phyloP scores from a whole-genome alignment of 2,797 vertebrate genomes.

The Enteromius argenteus region DNA sequence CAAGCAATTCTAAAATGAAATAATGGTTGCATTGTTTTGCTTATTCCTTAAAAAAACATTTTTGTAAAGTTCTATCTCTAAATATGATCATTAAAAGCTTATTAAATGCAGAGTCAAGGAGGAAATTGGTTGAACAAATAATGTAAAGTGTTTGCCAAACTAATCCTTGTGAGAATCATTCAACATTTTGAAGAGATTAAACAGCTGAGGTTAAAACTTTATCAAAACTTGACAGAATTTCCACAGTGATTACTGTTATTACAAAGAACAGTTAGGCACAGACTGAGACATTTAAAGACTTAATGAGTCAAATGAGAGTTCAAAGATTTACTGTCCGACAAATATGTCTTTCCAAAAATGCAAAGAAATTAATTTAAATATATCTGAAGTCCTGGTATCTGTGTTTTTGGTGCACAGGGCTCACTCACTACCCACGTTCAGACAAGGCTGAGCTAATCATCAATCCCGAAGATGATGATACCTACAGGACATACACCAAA shows the following conservation, averaged over 20 bases:
- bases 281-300: not conserved
- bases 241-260: not conserved
- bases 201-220: not conserved
- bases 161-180: not conserved
- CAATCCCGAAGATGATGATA: conserved; percentile 66
- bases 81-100: not conserved
- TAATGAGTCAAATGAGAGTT: not conserved
- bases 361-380: not conserved
- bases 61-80: not conserved
- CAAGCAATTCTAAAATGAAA: not conserved
- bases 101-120: not conserved
- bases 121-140: not conserved
- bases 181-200: not conserved
- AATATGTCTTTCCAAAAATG: not conserved
- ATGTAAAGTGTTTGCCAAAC: not conserved
- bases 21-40: not conserved
- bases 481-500: conserved; percentile 77
- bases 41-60: not conserved
- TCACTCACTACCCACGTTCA: conserved; percentile 85
- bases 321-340: not conserved
- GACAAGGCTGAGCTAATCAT: conserved; percentile 87
- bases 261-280: not conserved
- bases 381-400: not conserved
- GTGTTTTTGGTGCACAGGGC: conserved; percentile 76
- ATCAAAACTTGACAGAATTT: not conserved